phyloP scores from a whole-genome alignment of 2,797 vertebrate species.

The Aldrovandia affinis region DNA sequence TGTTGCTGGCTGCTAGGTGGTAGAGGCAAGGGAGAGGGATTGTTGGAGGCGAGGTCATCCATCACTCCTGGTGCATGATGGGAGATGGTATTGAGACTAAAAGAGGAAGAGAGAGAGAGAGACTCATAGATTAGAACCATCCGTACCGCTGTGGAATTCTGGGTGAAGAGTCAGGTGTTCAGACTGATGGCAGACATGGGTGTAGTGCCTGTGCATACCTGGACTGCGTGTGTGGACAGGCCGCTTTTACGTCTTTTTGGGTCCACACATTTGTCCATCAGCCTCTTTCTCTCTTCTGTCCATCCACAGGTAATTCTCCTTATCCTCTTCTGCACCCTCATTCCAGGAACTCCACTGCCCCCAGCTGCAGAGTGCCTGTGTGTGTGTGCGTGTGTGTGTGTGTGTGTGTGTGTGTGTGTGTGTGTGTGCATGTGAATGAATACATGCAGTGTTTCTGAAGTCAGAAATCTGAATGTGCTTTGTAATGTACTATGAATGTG shows the following conservation, averaged over 20 bases:
- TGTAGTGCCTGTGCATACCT: not conserved
- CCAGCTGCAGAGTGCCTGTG: constrained; percentile 46
- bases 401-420: constrained; percentile 57
- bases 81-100: constrained; percentile 47
- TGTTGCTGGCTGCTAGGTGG: constrained; percentile 65
- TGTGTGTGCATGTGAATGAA: constrained; percentile 47
- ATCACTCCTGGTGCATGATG: constrained; percentile 33
- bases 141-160: constrained; percentile 45
- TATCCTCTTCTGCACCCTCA: constrained; percentile 18
- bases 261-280: constrained; percentile 23
- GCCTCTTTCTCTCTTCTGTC: constrained; percentile 22
- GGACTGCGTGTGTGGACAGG: constrained; percentile 22
- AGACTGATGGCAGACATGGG: not conserved
- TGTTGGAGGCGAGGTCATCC: constrained; percentile 24
- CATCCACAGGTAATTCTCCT: constrained; percentile 1
- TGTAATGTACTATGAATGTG: not conserved
- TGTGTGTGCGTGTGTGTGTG: constrained; percentile 55
- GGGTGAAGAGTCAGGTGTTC: not conserved
- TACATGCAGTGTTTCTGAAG: constrained; percentile 11
- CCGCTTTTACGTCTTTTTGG: not conserved
- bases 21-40: constrained; percentile 29
- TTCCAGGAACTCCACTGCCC: constrained; percentile 29
- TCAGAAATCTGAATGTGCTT: constrained; percentile 4
- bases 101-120: constrained; percentile 50
- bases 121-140: constrained; percentile 54